Evolutionary conservation across 2,797 vertebrate species (phyloP).

Genomic region (Xyrichtys novacula): DNA sequence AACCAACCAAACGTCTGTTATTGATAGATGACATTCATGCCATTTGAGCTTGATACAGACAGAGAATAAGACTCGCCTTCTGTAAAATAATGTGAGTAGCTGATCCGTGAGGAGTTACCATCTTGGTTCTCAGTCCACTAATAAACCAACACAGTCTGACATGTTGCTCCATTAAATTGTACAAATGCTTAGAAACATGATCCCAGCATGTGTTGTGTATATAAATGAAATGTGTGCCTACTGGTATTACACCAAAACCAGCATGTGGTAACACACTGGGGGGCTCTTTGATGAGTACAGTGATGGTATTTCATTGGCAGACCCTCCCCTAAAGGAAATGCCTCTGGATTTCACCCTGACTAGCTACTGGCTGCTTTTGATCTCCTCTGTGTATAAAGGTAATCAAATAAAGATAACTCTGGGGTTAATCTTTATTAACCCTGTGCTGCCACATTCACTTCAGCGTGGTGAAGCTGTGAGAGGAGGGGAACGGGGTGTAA

Average conservation of each 20-base stretch:
- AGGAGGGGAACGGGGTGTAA: slow-evolving; percentile 19
- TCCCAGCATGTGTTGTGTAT: slow-evolving; percentile 13
- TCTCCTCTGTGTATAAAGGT: slow-evolving; percentile 68
- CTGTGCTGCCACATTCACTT: slow-evolving; percentile 69
- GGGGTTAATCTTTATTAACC: slow-evolving; percentile 74
- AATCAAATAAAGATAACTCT: slow-evolving; percentile 72
- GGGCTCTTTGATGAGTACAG: slow-evolving; percentile 47
- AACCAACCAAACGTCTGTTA: too few species aligned
- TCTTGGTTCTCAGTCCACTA: too few species aligned
- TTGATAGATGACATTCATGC: too few species aligned
- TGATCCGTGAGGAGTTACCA: too few species aligned
- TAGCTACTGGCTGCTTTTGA: slow-evolving; percentile 57
- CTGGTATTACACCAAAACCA: slow-evolving; percentile 37
- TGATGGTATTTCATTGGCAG: slow-evolving; percentile 38
- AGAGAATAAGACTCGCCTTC: too few species aligned
- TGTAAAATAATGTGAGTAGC: too few species aligned
- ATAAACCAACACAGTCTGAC: background rate
- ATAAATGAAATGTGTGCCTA: slow-evolving; percentile 37
- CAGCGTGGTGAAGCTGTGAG: slow-evolving; percentile 50
- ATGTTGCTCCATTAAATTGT: background rate
- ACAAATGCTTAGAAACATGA: background rate
- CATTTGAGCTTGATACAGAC: too few species aligned
- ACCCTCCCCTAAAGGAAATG: slow-evolving; percentile 32
- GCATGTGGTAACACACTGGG: slow-evolving; percentile 14
- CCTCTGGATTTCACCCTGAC: slow-evolving; percentile 40